phyloP scores from a whole-genome alignment of 2,888 invertebrate species.

The Syrista parreyssii region DNA sequence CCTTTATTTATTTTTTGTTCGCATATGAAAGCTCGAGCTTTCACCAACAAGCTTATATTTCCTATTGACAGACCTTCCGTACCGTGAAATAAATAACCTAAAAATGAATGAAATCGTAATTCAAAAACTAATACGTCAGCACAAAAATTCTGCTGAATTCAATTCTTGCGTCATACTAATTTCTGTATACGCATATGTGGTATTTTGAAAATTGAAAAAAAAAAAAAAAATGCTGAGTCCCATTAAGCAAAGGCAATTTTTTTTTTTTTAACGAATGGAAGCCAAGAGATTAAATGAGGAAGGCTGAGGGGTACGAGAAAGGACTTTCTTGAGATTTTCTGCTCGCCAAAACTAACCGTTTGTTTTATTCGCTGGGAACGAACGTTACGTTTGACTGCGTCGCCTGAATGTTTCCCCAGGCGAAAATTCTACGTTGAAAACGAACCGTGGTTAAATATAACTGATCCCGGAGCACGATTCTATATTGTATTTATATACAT shows the following conservation, averaged over 20 bases:
- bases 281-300: neutral
- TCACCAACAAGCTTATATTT: neutral
- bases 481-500: neutral
- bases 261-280: neutral
- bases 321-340: neutral
- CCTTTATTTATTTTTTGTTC: neutral
- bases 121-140: neutral
- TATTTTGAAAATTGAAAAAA: too few relatives aligned
- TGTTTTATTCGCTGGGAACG: neutral
- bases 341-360: neutral
- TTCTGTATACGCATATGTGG: neutral
- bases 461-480: neutral
- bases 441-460: neutral
- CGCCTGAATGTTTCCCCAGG: neutral
- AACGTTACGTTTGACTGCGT: neutral
- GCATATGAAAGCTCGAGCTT: neutral
- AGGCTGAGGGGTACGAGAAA: neutral
- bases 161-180: neutral
- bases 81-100: neutral
- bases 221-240: neutral
- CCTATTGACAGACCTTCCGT: neutral
- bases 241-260: neutral
- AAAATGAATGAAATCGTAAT: neutral
- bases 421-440: neutral
- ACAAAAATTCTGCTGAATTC: neutral